phyloP scores from a whole-genome alignment of 2,113 vertebrate genomes.

The Sisor rabdophorus region DNA sequence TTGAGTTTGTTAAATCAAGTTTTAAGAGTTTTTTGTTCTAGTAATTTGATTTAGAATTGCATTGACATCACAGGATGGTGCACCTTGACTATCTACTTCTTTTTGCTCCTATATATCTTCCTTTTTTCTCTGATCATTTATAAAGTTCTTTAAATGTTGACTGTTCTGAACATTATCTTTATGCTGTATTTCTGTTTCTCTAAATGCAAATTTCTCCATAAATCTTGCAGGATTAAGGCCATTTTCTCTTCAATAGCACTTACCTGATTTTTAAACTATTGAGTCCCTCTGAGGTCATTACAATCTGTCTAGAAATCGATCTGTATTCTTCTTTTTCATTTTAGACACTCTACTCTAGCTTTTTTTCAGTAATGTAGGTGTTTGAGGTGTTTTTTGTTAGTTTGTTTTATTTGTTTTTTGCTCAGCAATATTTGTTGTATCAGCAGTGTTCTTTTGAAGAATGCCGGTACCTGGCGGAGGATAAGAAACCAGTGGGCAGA shows the following conservation, averaged over 20 bases:
- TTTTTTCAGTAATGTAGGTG: conserved; percentile 44
- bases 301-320: conserved; percentile 7
- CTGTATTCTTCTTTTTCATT: conserved; percentile 36
- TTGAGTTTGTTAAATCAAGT: neutral
- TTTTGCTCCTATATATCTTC: conserved; percentile 28
- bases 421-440: conserved; percentile 48
- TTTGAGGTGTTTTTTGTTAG: conserved; percentile 25
- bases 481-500: too few species aligned
- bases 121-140: conserved; percentile 35
- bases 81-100: conserved; percentile 4
- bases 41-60: neutral
- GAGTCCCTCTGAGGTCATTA: neutral
- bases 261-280: neutral
- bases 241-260: conserved; percentile 38
- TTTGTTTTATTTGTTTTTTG: conserved; percentile 9
- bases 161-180: conserved; percentile 56
- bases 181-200: conserved; percentile 36
- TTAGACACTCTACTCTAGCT: conserved; percentile 52
- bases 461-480: too few species aligned
- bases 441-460: conserved; percentile 42
- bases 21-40: neutral
- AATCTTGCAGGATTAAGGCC: conserved; percentile 25
- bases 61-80: neutral
- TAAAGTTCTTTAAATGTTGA: conserved; percentile 48
- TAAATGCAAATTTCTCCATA: conserved; percentile 22